Conservation (phyloP, 2,113 vertebrate genomes). For the human (Homo sapiens) region GRCh38 chr12:103901001-103901500, state of each 20-base stretch:
- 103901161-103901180: background rate
- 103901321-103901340: background rate
- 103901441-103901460: too few relatives aligned
- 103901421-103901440: too few relatives aligned
- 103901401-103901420: too few relatives aligned
- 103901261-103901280: background rate
- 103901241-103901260: background rate
- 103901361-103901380: too few relatives aligned
- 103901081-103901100: too few relatives aligned
- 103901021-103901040: background rate
- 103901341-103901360: background rate
- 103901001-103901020: background rate
- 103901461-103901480: too few relatives aligned
- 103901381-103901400: too few relatives aligned
- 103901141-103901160: background rate
- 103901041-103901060: background rate
- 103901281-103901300: too few relatives aligned
- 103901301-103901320: fast-evolving
- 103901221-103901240: background rate
- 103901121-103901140: background rate
- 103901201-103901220: background rate
- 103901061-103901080: background rate
- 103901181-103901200: too few relatives aligned
- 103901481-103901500: too few relatives aligned
- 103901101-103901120: background rate